Conservation (phyloP, 2,797 vertebrate species). For the Hoplostethus atlanticus region DNA sequence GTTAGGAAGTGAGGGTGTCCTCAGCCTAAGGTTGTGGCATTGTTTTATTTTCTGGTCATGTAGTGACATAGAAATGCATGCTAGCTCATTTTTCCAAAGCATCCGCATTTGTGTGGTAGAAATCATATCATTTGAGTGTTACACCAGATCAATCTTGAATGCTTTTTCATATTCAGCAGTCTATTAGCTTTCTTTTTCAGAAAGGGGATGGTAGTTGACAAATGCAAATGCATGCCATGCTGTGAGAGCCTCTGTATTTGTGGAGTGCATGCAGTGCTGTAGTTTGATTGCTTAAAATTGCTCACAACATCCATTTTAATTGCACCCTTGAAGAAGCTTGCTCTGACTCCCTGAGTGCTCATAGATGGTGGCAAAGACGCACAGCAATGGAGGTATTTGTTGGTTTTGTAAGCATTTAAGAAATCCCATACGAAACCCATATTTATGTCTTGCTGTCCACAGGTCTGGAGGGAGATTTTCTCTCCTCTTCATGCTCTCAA, state of each 20-base stretch:
- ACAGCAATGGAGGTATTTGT: not conserved
- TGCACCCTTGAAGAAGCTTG: too few relatives aligned
- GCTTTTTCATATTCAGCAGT: not conserved
- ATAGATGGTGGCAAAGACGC: too few relatives aligned
- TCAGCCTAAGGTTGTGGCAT: too few relatives aligned
- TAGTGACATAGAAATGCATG: not conserved
- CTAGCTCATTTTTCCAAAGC: not conserved
- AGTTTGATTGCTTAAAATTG: not conserved
- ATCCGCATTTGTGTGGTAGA: not conserved
- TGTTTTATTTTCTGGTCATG: too few relatives aligned
- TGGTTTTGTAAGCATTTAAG: not conserved
- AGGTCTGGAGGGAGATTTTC: slow-evolving; percentile 97
- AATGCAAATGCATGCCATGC: not conserved
- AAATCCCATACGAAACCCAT: not conserved
- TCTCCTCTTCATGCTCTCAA: slow-evolving; percentile 97
- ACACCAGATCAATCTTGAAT: not conserved
- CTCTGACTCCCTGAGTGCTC: too few relatives aligned
- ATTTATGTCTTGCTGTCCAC: slow-evolving; percentile 32
- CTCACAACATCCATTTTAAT: not conserved
- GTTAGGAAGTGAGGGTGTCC: too few relatives aligned
- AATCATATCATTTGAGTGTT: not conserved
- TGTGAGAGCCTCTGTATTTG: not conserved
- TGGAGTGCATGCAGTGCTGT: not conserved
- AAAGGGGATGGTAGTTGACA: not conserved
- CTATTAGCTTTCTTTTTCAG: too few relatives aligned